These are phyloP conservation scores for Thinocorus orbignyianus DNA, from an alignment of 2,113 vertebrate genomes.

Conservation along the genomic window DNA sequence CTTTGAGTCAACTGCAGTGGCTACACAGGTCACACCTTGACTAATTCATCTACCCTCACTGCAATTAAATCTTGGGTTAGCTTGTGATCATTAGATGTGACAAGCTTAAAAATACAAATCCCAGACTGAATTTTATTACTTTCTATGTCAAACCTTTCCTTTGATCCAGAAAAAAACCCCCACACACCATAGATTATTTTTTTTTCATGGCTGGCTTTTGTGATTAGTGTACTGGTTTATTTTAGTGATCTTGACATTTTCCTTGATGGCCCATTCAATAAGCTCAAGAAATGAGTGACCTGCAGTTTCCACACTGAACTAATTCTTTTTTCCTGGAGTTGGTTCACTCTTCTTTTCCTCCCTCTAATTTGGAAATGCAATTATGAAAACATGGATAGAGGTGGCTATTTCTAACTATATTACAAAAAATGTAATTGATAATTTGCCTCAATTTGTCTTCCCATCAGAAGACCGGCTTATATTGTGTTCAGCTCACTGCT, in stretches of 20 bases:
- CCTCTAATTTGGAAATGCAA: neutral
- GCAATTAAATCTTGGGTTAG: neutral
- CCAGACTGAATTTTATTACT: neutral
- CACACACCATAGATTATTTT: neutral
- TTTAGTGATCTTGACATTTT: neutral
- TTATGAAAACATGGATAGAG: neutral
- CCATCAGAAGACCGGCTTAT: neutral
- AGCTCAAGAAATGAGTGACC: neutral
- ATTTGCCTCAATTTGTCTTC: neutral
- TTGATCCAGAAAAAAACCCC: neutral
- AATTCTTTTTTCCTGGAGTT: neutral
- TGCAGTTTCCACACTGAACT: neutral
- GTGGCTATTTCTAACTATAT: neutral
- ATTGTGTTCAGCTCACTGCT: neutral
- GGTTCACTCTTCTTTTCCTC: neutral
- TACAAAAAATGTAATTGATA: neutral
- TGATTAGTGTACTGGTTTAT: neutral
- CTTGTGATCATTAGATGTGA: neutral
- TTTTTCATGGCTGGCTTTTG: neutral
- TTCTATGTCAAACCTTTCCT: neutral
- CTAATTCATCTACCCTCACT: neutral
- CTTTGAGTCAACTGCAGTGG: neutral
- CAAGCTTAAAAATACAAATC: neutral
- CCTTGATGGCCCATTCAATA: neutral
- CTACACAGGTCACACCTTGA: neutral